Evolutionary conservation across 2,888 invertebrate genomes (phyloP).

Genomic region (Agonopterix heracliana): DNA sequence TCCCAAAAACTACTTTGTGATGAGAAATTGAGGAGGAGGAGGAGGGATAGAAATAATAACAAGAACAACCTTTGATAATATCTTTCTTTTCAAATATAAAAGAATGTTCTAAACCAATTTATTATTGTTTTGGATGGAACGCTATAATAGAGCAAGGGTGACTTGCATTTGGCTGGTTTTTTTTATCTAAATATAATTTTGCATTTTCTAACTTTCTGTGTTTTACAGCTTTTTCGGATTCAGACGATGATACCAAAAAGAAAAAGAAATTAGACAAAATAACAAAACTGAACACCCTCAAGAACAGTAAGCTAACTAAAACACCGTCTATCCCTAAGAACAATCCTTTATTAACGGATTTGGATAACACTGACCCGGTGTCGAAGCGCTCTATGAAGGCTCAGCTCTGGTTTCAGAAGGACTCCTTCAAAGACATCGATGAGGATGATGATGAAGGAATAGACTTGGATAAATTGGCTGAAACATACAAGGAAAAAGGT

Average conservation of each 20-base stretch:
- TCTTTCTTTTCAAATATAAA: too few relatives aligned
- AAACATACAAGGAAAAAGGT: slow-evolving; percentile 84
- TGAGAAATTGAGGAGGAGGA: too few relatives aligned
- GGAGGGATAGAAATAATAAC: too few relatives aligned
- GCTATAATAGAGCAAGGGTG: too few relatives aligned
- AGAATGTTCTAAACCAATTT: too few relatives aligned
- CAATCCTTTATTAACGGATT: slow-evolving; percentile 87
- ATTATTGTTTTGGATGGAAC: too few relatives aligned
- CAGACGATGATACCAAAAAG: slow-evolving; percentile 68
- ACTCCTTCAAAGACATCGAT: slow-evolving; percentile 86
- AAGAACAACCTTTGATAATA: too few relatives aligned
- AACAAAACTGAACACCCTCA: slow-evolving; percentile 57
- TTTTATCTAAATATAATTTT: too few relatives aligned
- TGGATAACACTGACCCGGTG: slow-evolving; percentile 85
- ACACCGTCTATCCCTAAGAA: slow-evolving; percentile 45
- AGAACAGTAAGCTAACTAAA: slow-evolving; percentile 46
- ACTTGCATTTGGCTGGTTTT: too few relatives aligned
- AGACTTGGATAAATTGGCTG: slow-evolving; percentile 88
- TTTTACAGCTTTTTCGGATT: slow-evolving; percentile 78
- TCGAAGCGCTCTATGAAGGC: slow-evolving; percentile 86
- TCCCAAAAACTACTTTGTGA: too few relatives aligned
- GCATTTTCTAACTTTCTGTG: neutral
- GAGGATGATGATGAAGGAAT: slow-evolving; percentile 91
- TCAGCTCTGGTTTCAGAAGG: slow-evolving; percentile 91
- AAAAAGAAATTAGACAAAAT: slow-evolving; percentile 43